phyloP scores from a whole-genome alignment of 1,140 invertebrate genomes.

The Drosophila melanogaster region Release_6_plus_ISO1_MT NC_004354.4:16858501-16859000 shows the following conservation, averaged over 20 bases:
- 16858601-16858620: conserved; percentile 56
- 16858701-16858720: not conserved
- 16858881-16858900: too few species aligned
- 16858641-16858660: conserved; percentile 22
- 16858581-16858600: conserved; percentile 73
- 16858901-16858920: not conserved
- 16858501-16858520: conserved; percentile 74
- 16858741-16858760: too few species aligned
- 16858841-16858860: too few species aligned
- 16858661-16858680: conserved; percentile 5
- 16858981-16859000: not conserved
- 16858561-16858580: conserved; percentile 19
- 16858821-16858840: too few species aligned
- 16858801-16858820: too few species aligned
- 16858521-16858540: conserved; percentile 17
- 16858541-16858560: conserved; percentile 57
- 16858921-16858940: not conserved
- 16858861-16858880: too few species aligned
- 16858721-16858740: not conserved
- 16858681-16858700: not conserved
- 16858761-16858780: not conserved
- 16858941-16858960: not conserved
- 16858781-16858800: too few species aligned
- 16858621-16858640: conserved; percentile 15
- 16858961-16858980: not conserved